Evolutionary conservation across 2,888 invertebrate species (phyloP).

Genomic region (Euproctis similis): DNA sequence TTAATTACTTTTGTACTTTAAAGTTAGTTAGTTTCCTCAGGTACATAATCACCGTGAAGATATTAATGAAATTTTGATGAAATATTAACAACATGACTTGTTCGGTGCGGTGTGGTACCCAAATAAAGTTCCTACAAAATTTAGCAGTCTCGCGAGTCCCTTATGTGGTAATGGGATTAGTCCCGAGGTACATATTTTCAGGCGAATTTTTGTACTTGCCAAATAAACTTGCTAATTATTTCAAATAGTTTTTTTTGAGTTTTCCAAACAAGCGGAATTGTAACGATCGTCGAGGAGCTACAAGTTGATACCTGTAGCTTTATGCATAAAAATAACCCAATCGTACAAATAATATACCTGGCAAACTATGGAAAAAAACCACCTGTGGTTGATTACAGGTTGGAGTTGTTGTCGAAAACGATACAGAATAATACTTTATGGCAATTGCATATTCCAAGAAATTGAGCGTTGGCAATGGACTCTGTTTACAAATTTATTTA

Average conservation of each 20-base stretch:
- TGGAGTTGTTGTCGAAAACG: conserved; percentile 22
- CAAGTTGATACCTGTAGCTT: conserved; percentile 10
- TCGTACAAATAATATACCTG: conserved; percentile 13
- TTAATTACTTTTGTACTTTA: too few species aligned
- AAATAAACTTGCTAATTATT: conserved; percentile 18
- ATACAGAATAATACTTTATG: conserved; percentile 22
- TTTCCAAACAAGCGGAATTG: conserved; percentile 9
- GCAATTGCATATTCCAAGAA: conserved; percentile 17
- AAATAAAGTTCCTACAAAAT: conserved; percentile 19
- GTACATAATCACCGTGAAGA: background rate
- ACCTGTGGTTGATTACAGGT: conserved; percentile 30
- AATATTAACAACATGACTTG: conserved; percentile 6
- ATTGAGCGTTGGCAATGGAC: conserved; percentile 1
- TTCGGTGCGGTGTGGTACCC: conserved; percentile 3
- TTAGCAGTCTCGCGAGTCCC: conserved; percentile 23
- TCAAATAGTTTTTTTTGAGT: conserved; percentile 16
- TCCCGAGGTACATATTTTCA: conserved; percentile 25
- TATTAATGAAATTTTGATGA: conserved; percentile 2
- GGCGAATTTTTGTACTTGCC: conserved; percentile 23
- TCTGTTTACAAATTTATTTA: conserved; percentile 15
- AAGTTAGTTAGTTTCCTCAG: too few species aligned
- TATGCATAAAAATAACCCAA: conserved; percentile 14
- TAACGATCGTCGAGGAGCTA: conserved; percentile 5
- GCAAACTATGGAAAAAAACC: conserved; percentile 29
- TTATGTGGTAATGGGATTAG: conserved; percentile 28